Evolutionary conservation across 2,113 vertebrate genomes (phyloP).

Genomic region (Balaenoptera acutorostrata): DNA sequence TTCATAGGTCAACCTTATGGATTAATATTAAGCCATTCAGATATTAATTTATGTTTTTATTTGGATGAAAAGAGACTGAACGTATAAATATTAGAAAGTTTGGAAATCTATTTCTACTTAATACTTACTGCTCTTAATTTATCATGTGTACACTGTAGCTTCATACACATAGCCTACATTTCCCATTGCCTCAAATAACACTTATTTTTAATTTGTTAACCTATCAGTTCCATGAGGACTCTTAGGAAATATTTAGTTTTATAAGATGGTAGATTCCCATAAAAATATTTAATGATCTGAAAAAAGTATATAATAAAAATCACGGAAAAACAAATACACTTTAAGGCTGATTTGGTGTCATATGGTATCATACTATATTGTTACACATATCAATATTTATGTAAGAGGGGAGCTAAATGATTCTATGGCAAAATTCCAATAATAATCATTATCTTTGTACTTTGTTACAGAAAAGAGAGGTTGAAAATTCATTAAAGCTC

Average conservation of each 20-base stretch:
- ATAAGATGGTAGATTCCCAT: neutral
- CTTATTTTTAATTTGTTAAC: neutral
- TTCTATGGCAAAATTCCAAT: neutral
- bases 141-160: neutral
- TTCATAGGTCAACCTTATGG: neutral
- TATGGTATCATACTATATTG: neutral
- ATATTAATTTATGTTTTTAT: neutral
- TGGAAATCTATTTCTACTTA: neutral
- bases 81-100: neutral
- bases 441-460: neutral
- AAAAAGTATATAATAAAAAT: neutral
- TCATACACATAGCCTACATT: neutral
- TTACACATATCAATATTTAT: neutral
- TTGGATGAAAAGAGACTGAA: neutral
- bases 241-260: neutral
- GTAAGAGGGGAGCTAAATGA: neutral
- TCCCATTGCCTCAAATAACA: neutral
- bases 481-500: neutral
- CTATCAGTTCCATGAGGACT: neutral
- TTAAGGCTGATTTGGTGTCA: neutral
- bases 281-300: neutral
- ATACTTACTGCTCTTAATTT: neutral
- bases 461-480: neutral
- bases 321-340: neutral
- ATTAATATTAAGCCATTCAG: neutral